Base-by-base conservation (phyloP, 2,888 invertebrate species). In the Metallyticus violacea region DNA sequence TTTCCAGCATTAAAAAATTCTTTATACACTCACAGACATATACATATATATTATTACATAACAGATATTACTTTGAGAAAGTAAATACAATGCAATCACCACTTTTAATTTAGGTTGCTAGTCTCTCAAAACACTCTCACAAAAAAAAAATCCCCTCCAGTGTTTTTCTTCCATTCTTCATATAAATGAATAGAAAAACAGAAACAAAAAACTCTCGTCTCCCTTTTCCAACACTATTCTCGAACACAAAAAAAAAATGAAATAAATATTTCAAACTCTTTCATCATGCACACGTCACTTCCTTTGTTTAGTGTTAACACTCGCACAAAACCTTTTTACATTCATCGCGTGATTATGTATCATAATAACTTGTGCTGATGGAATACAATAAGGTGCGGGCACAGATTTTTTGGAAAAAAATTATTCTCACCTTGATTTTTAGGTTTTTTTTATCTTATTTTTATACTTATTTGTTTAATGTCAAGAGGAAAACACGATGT, bases 401-500 rank as follows among this genome's bases (percentile, higher is more conserved):
- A 62, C 40, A 62, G 40, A 62, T 62, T 62, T 15, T 62, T 62
- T 62, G 9, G 15, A 62, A 62, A 62, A 62, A 62, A 15, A 3
- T 62, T 15, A 15, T 62, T 15, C 15, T 15, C 15, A 15, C 40
- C 15, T 62, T 15, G 7, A n/a, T 62, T 62, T 62, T 62, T 15
- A 15, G 15, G 15, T 62, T 62, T 62, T 62, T 5, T 62, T 62
- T 62, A 62, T n/a, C n/a, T n/a, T n/a, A n/a, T n/a, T n/a, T n/a
- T n/a, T n/a, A n/a, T n/a, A n/a, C n/a, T n/a, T n/a, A n/a, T n/a
- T n/a, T n/a, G 27, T 83, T 62, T 85, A 86, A 79, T 26, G 86
- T 86, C 86, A 85, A 77, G 86, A 86, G 27, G 84, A 76, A 76
- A 25, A 30, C 30, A 83, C 79, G 9, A 7, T 82, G 22, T 62